Evolutionary conservation across 2,113 vertebrate species (phyloP).

Genomic region (Esox niger): DNA sequence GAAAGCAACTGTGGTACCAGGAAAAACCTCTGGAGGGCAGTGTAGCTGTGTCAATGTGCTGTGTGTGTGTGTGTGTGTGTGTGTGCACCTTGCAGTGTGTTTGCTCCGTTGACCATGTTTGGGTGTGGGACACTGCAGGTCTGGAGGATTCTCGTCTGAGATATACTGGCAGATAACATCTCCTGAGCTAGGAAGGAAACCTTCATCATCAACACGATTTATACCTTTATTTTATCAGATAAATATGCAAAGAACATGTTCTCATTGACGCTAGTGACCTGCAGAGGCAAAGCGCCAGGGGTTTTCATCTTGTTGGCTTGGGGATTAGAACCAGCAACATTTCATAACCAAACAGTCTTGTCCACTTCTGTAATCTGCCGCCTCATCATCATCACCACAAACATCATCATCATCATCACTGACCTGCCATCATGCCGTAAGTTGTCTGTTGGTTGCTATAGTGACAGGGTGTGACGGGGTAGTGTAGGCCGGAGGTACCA

Average conservation of each 20-base stretch:
- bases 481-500: slow-evolving; percentile 82
- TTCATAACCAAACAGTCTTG: too few relatives aligned
- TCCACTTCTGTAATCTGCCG: neutral
- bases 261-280: too few relatives aligned
- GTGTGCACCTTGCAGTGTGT: slow-evolving; percentile 76
- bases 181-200: slow-evolving; percentile 70
- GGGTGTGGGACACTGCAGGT: slow-evolving; percentile 76
- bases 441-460: slow-evolving; percentile 56
- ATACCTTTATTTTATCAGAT: neutral
- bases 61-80: neutral
- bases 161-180: slow-evolving; percentile 83
- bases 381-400: slow-evolving; percentile 10
- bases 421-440: slow-evolving; percentile 72
- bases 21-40: neutral
- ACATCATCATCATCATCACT: slow-evolving; percentile 72
- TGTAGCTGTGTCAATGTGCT: neutral
- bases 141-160: slow-evolving; percentile 81
- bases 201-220: neutral
- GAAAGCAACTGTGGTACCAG: neutral
- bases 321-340: slow-evolving; percentile 11
- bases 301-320: neutral
- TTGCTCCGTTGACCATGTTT: slow-evolving; percentile 78
- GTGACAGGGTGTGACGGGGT: slow-evolving; percentile 93
- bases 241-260: too few relatives aligned
- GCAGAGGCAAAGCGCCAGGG: too few relatives aligned